Conservation (phyloP, 2,113 vertebrate species). For the Cebidichthys violaceus region DNA sequence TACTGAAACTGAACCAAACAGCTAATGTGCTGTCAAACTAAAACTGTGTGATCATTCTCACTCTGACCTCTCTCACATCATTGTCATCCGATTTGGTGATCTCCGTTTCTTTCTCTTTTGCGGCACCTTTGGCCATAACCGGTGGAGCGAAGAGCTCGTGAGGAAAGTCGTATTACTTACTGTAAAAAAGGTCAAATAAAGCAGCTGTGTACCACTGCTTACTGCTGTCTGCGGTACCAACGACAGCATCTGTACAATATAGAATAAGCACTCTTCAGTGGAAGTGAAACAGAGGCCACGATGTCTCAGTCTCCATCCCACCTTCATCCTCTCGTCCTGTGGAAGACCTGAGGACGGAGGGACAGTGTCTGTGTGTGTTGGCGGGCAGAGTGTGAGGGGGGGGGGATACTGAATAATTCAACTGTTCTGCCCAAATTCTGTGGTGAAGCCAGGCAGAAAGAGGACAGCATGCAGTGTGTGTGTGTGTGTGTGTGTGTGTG, state of each 20-base stretch:
- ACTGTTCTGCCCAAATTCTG: conserved; percentile 72
- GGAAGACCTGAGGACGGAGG: conserved; percentile 28
- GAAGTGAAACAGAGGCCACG: not conserved
- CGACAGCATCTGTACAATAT: not conserved
- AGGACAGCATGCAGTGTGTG: conserved; percentile 65
- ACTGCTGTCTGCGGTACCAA: not conserved
- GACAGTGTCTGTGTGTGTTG: conserved; percentile 16
- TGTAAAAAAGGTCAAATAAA: not conserved
- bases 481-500: conserved; percentile 23
- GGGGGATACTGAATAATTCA: conserved; percentile 80
- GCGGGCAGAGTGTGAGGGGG: conserved; percentile 24
- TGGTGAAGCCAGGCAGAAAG: conserved; percentile 78
- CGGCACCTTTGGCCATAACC: not conserved
- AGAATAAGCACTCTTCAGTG: not conserved
- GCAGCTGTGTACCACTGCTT: not conserved
- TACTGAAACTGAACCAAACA: not conserved
- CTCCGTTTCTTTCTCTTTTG: not conserved
- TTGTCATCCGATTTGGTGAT: not conserved
- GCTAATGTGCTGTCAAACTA: not conserved
- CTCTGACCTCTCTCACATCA: not conserved
- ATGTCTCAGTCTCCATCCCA: not conserved
- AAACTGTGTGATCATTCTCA: not conserved
- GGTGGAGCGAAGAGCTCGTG: not conserved
- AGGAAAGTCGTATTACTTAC: too few species aligned
- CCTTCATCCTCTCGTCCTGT: conserved; percentile 19